A percentile compares a stretch with the other conserved stretches of the same genome.
phyloP scores from a whole-genome alignment of 1,140 invertebrate species.

The Aleiodes sp. region DNA sequence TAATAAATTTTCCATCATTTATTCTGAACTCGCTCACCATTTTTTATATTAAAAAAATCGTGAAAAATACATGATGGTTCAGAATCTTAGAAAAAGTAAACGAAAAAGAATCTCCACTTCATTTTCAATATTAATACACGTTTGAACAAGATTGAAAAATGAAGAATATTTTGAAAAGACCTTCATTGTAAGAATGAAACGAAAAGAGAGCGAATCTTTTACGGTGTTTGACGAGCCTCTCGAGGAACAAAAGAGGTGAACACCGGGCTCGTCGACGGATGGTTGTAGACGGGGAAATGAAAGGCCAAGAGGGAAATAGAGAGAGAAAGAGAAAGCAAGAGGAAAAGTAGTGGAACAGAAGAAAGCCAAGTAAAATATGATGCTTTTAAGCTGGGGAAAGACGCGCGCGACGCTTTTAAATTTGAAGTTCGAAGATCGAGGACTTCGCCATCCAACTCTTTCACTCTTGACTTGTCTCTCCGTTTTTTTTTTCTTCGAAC shows the following conservation, averaged over 20 bases:
- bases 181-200: neutral
- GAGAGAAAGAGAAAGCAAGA: slow-evolving; percentile 8
- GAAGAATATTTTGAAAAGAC: neutral
- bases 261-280: slow-evolving; percentile 17
- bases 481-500: neutral
- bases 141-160: neutral
- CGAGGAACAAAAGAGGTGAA: slow-evolving; percentile 34
- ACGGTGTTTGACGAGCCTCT: slow-evolving; percentile 32
- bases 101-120: too few species aligned
- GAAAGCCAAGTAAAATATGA: slow-evolving; percentile 56
- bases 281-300: neutral
- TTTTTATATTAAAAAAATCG: too few species aligned
- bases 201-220: slow-evolving; percentile 27
- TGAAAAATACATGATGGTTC: too few species aligned
- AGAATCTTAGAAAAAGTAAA: too few species aligned
- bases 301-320: neutral
- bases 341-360: slow-evolving; percentile 19
- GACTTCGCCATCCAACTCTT: slow-evolving; percentile 5
- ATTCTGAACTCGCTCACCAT: too few species aligned
- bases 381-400: slow-evolving; percentile 53
- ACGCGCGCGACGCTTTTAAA: slow-evolving; percentile 52
- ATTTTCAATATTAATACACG: neutral
- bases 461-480: neutral
- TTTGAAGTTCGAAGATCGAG: slow-evolving; percentile 55
- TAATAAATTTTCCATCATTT: too few species aligned